A percentile compares a stretch with the other conserved stretches of the same genome.
These are phyloP conservation scores for Platichthys stellatus DNA, from an alignment of 2,113 vertebrate genomes.

Conservation along the genomic window DNA sequence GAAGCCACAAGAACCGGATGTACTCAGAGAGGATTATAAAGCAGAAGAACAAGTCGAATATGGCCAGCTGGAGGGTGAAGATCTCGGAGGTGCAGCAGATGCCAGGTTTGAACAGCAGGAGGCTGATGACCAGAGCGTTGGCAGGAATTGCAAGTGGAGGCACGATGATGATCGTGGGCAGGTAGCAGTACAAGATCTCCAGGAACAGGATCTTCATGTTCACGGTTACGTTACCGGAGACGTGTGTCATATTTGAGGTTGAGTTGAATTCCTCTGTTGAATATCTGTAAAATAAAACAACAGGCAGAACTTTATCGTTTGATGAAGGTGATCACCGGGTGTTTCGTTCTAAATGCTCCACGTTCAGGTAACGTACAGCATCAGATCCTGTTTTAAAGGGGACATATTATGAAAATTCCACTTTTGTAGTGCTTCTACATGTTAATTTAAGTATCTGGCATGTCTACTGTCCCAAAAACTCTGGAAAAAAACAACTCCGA, in stretches of 20 bases:
- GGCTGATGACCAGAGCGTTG: background rate
- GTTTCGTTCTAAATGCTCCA: too few species aligned
- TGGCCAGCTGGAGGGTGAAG: background rate
- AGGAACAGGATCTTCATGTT: too few species aligned
- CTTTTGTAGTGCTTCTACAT: too few species aligned
- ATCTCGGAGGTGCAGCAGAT: background rate
- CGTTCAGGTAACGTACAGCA: too few species aligned
- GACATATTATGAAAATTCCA: too few species aligned
- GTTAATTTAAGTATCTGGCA: too few species aligned
- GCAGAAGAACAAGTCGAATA: background rate
- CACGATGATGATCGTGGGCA: background rate
- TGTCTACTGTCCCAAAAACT: too few species aligned
- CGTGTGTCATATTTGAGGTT: background rate
- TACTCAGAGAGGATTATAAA: background rate
- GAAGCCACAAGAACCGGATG: background rate
- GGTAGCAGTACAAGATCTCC: background rate
- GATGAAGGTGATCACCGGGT: too few species aligned
- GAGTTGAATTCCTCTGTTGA: background rate
- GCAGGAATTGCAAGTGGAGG: background rate
- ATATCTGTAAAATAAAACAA: background rate
- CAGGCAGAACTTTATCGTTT: background rate
- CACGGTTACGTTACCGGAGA: background rate
- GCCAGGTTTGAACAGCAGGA: background rate
- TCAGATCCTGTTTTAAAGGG: too few species aligned
- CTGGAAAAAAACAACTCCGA: too few species aligned